phyloP scores from a whole-genome alignment of 2,888 invertebrate species.

The Molorchus minor region DNA sequence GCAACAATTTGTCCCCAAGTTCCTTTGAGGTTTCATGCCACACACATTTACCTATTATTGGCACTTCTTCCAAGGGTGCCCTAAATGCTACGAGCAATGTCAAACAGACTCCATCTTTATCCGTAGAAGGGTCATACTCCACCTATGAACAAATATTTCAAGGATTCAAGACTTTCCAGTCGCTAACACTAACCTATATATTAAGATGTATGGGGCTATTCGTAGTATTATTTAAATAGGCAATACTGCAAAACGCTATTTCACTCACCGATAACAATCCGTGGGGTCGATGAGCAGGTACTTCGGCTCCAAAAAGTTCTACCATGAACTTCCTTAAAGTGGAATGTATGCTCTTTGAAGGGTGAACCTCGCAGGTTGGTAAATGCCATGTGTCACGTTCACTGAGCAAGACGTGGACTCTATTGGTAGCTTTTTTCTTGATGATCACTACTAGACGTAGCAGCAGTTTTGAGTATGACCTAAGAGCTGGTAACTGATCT shows the following conservation, averaged over 20 bases:
- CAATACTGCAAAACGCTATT: background rate
- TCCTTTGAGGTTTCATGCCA: conserved; percentile 84
- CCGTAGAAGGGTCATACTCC: conserved; percentile 70
- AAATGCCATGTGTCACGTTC: conserved; percentile 86
- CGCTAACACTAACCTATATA: no score
- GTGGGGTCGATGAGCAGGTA: conserved; percentile 84
- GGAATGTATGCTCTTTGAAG: conserved; percentile 84
- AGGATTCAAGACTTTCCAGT: no score
- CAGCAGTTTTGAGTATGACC: conserved; percentile 76
- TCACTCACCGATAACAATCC: conserved; percentile 73
- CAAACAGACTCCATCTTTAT: conserved; percentile 81
- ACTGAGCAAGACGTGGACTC: conserved; percentile 84
- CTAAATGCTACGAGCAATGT: conserved; percentile 85
- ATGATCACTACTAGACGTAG: conserved; percentile 82
- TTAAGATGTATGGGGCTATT: no score
- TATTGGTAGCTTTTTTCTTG: conserved; percentile 82
- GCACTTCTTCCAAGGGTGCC: conserved; percentile 85
- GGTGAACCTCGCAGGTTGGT: conserved; percentile 89
- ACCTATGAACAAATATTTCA: conserved; percentile 58
- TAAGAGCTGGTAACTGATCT: conserved; percentile 74
- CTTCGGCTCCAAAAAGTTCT: conserved; percentile 88
- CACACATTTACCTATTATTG: conserved; percentile 86
- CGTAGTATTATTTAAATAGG: no score
- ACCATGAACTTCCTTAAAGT: conserved; percentile 90
- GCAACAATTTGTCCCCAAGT: conserved; percentile 73